These are phyloP conservation scores for Chelmon rostratus DNA, from an alignment of 2,797 vertebrate genomes.

Conservation along the genomic window DNA sequence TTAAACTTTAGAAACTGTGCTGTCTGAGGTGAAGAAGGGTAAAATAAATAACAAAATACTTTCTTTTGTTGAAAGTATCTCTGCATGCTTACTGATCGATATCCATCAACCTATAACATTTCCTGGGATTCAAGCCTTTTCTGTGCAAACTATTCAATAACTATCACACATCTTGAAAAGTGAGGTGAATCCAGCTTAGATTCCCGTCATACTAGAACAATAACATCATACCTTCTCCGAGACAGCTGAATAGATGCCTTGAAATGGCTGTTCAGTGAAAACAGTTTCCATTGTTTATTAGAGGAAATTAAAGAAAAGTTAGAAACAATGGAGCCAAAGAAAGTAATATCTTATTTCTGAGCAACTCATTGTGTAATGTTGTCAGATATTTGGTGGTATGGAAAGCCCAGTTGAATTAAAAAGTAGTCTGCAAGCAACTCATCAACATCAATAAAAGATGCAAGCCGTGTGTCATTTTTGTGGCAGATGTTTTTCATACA, in stretches of 20 bases:
- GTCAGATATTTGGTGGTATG: neutral
- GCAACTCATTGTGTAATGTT: neutral
- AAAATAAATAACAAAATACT: conserved; percentile 1
- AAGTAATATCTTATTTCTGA: neutral
- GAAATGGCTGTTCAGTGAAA: conserved; percentile 8
- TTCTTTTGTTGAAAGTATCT: neutral
- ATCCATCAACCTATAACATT: neutral
- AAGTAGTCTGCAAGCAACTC: too few species aligned
- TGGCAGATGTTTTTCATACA: neutral
- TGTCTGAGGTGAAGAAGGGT: conserved; percentile 1
- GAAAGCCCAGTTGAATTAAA: neutral
- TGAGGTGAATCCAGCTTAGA: neutral
- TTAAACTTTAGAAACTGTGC: neutral
- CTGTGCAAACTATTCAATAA: neutral
- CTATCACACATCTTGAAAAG: neutral
- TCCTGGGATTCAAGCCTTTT: neutral
- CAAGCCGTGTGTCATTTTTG: neutral
- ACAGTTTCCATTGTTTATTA: conserved; percentile 36
- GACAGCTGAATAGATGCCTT: conserved; percentile 20
- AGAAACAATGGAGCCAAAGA: conserved; percentile 3
- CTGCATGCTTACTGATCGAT: neutral
- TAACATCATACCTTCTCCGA: neutral
- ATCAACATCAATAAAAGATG: neutral
- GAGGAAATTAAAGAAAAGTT: conserved; percentile 23
- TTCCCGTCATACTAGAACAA: conserved; percentile 12